A percentile compares a stretch with the other conserved stretches of the same genome.
Evolutionary conservation across 2,797 vertebrate genomes (phyloP).

Genomic region (Zonotrichia albicollis): DNA sequence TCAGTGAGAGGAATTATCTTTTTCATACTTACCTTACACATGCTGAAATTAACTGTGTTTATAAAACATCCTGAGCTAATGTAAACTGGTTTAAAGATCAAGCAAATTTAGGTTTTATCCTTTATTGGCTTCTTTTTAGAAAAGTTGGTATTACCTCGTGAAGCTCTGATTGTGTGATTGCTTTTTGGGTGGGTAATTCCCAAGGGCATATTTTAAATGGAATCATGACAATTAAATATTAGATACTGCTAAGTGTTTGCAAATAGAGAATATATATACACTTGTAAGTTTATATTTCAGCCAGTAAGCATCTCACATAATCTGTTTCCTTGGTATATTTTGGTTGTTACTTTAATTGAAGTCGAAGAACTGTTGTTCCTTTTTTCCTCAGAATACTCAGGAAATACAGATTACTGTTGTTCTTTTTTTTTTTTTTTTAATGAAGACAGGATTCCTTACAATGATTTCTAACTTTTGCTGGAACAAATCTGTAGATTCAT

Average conservation of each 20-base stretch:
- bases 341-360: neutral
- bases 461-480: neutral
- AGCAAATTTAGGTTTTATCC: neutral
- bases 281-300: constrained; percentile 47
- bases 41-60: neutral
- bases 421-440: neutral
- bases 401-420: too few relatives aligned
- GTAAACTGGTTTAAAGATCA: neutral
- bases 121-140: neutral
- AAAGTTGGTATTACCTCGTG: neutral
- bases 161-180: neutral
- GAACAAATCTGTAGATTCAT: neutral
- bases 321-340: constrained; percentile 23
- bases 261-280: constrained; percentile 11
- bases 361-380: neutral
- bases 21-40: neutral
- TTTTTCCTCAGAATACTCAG: neutral
- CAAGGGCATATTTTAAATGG: neutral
- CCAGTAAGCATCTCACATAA: neutral
- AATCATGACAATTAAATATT: neutral
- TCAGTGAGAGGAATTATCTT: neutral
- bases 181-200: neutral
- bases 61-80: neutral
- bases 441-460: constrained; percentile 5
- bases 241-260: constrained; percentile 3